Base-by-base conservation (phyloP, 2,797 vertebrate species). In the Melanotaenia boesemani region DNA sequence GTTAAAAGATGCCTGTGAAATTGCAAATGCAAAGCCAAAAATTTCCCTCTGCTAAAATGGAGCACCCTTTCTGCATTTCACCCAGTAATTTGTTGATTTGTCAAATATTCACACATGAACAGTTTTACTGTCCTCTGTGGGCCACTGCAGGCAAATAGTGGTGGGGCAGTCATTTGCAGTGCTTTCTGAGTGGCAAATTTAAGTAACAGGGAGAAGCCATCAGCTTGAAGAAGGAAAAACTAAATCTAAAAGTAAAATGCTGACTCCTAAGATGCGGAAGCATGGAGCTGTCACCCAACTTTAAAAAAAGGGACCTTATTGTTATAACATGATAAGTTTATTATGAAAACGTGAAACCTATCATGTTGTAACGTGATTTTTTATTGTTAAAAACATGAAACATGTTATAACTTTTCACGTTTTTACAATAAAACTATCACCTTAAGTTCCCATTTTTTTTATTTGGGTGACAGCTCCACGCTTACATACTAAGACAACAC, bases 21-120 rank as follows among this genome's bases (percentile, higher is more conserved):
- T 85, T 76, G 62, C 60, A 81, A 77, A 86, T 66, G 63, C 58
- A 63, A 44, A 79, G 48, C 55, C 55, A 57, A 74, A 81, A 81
- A 73, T 46, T 4, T 41, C 30, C 67, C 20, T 36, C 52, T 48
- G 64, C 70, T 81, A 80, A 67, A 85, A 72, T 78, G 68, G 50
- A 83, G 67, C 18, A 44, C 70, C 15, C 68, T 88, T 59, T 83
- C 70, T 76, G 62, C 68, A 70, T 78, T 87, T 85, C 70, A 68
- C 48, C 71, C 74, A 41, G 46, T 63, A 80, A 89, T 87, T 85
- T 84, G 82, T 86, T 76, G 79, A 91, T 86, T 89, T 88, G 83
- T 86, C 81, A 86, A 84, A 82, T 88, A 78, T 83, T 85, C 73
- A 67, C 85, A 88, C 79, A 62, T 89, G 69, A 83, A 13, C 22